Conservation (phyloP, 2,113 vertebrate species). For the Centrocercus urophasianus region DNA sequence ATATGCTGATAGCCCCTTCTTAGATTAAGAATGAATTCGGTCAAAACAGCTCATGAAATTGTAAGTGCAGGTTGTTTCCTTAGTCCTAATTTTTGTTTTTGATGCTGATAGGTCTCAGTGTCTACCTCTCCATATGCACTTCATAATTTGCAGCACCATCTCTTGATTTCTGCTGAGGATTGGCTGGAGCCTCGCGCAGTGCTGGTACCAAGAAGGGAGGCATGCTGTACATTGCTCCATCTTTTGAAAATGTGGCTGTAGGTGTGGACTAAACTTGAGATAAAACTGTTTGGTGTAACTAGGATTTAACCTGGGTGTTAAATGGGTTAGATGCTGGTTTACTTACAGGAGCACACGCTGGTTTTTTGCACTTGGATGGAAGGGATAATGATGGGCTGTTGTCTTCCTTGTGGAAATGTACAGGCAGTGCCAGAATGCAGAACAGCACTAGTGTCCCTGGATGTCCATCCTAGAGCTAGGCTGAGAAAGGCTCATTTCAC, state of each 20-base stretch:
- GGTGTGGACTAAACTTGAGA: neutral
- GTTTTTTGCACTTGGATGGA: neutral
- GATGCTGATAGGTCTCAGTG: neutral
- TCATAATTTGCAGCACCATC: accelerated
- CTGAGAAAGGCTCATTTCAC: neutral
- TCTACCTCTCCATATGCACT: neutral
- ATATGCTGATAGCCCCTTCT: neutral
- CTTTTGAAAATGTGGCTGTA: neutral
- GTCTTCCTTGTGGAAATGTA: neutral
- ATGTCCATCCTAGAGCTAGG: neutral
- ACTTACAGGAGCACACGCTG: neutral
- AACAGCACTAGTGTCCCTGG: neutral
- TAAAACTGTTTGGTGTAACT: neutral
- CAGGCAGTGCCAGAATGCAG: neutral
- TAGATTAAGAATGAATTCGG: neutral
- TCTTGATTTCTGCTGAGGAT: accelerated
- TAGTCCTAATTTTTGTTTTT: neutral
- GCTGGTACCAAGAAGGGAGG: neutral
- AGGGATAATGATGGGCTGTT: neutral
- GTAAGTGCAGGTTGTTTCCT: neutral
- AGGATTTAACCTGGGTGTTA: neutral
- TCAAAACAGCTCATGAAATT: neutral
- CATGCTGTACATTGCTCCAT: accelerated
- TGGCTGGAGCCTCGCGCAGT: neutral
- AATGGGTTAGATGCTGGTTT: neutral